Conservation (phyloP, 53 echinoderm and acorn worm species). For the Antedon mediterranea region DNA sequence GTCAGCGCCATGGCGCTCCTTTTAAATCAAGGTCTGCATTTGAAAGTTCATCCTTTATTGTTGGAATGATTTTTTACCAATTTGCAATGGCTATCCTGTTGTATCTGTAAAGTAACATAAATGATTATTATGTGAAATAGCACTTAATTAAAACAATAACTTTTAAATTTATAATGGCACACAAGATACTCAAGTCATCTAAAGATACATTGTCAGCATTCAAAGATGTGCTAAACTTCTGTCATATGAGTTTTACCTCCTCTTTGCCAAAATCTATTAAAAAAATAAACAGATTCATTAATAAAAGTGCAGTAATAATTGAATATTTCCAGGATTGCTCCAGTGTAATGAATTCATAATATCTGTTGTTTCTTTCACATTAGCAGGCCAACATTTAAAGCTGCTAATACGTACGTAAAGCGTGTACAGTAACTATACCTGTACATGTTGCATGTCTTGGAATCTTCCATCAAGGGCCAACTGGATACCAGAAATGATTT, state of each 20-base stretch:
- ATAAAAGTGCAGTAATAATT: no score
- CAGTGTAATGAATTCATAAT: no score
- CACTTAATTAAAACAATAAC: neutral
- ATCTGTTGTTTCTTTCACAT: constrained; percentile 16
- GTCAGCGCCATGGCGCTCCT: no score
- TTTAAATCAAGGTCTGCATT: neutral
- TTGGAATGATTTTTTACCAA: neutral
- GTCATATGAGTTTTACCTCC: no score
- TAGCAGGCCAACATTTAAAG: constrained; percentile 28
- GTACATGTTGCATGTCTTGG: constrained; percentile 15
- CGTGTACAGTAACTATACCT: constrained; percentile 6
- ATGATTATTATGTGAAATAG: no score
- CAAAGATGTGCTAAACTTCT: no score
- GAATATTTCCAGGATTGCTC: no score
- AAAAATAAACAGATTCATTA: no score
- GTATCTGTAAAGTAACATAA: constrained; percentile 3
- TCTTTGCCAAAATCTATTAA: no score
- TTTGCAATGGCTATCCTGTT: neutral
- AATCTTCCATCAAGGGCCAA: constrained; percentile 20
- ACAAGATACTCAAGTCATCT: no score
- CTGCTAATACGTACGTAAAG: constrained; percentile 1
- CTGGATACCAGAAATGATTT: constrained; percentile 5
- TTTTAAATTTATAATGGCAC: no score
- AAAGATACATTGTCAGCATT: no score
- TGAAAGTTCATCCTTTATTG: constrained; percentile 4